Percentiles rank a stretch among this genome's conserved stretches.
These are phyloP conservation scores for Falco naumanni DNA, from an alignment of 2,797 vertebrate species.

Conservation along the genomic window DNA sequence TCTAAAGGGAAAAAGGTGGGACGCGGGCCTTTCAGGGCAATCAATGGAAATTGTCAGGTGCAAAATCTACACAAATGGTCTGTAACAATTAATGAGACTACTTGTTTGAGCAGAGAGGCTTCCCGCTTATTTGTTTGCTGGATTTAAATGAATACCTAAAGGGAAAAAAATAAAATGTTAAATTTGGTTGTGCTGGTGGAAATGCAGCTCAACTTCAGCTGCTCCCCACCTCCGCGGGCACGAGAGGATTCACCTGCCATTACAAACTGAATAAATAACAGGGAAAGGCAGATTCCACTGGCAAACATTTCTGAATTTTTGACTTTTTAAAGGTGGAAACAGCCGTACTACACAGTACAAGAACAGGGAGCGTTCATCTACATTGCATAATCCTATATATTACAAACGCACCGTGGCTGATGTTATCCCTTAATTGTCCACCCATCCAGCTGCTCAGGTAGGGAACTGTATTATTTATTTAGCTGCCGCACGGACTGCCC, in stretches of 20 bases:
- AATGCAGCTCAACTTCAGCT: neutral
- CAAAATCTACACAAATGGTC: neutral
- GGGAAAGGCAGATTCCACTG: neutral
- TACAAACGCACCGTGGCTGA: neutral
- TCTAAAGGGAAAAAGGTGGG: neutral
- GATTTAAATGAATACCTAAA: neutral
- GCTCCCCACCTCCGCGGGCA: neutral
- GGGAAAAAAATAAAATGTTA: accelerated
- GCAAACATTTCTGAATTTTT: neutral
- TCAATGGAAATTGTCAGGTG: neutral
- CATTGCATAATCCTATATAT: neutral
- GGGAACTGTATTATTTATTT: conserved; percentile 73
- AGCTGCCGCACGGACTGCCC: conserved; percentile 31
- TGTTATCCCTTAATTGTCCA: conserved; percentile 11
- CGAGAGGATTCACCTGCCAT: accelerated
- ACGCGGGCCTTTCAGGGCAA: neutral
- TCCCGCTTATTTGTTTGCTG: neutral
- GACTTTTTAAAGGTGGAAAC: neutral
- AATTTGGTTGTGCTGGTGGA: neutral
- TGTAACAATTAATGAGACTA: neutral
- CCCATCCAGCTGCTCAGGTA: neutral
- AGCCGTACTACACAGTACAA: neutral
- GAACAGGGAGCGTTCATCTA: neutral
- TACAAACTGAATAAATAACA: neutral
- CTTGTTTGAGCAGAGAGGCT: neutral